These are phyloP conservation scores for Rhabdophis nuchalis DNA, from an alignment of 2,797 vertebrate species.

Conservation along the genomic window DNA sequence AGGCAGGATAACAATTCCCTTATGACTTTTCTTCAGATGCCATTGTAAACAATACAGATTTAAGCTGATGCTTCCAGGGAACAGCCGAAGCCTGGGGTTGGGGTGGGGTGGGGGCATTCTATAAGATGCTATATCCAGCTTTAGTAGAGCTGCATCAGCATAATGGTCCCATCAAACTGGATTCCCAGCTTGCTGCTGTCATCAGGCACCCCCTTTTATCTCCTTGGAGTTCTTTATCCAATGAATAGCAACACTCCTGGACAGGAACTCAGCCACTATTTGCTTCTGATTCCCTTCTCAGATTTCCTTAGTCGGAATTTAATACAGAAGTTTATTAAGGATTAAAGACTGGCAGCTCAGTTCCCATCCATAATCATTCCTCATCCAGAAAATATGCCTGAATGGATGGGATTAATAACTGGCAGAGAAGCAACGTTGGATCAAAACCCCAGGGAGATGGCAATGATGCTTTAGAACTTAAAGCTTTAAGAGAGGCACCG, in stretches of 20 bases:
- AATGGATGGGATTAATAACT: not conserved
- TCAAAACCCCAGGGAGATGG: not conserved
- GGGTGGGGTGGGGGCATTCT: not conserved
- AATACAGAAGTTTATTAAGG: not conserved
- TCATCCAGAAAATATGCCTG: not conserved
- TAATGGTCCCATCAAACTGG: not conserved
- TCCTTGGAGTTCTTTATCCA: not conserved
- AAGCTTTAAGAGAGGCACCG: not conserved
- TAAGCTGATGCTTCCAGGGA: not conserved
- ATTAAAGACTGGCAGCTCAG: not conserved
- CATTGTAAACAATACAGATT: not conserved
- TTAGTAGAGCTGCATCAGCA: not conserved
- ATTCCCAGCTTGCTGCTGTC: not conserved
- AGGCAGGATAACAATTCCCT: not conserved
- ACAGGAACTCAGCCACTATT: not conserved
- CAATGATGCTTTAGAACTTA: not conserved
- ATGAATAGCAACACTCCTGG: too few relatives aligned
- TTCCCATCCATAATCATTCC: too few relatives aligned
- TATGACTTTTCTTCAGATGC: not conserved
- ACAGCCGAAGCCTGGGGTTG: not conserved
- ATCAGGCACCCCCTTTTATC: not conserved
- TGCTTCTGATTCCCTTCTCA: not conserved
- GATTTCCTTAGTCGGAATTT: not conserved
- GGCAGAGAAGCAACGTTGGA: too few relatives aligned
- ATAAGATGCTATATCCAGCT: not conserved